A percentile compares a stretch with the other conserved stretches of the same genome.
Conservation (phyloP, 2,888 invertebrate genomes). For the Halocaridina rubra region DNA sequence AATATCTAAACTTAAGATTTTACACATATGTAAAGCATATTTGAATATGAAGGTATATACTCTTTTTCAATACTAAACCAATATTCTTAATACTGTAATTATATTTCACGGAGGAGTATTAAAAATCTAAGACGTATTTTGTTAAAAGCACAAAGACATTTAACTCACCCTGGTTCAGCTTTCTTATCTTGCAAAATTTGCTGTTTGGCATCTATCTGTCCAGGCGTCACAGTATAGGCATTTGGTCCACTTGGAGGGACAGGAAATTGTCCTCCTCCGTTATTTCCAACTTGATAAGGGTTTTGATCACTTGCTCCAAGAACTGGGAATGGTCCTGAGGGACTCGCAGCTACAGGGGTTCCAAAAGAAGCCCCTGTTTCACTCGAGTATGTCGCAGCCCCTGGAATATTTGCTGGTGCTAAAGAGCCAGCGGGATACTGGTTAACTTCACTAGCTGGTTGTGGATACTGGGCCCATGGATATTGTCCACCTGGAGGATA, state of each 20-base stretch:
- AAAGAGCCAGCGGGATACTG: constrained; percentile 24
- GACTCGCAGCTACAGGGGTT: constrained; percentile 15
- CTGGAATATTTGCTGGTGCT: neutral
- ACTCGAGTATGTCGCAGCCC: constrained; percentile 26
- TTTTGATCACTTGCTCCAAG: constrained; percentile 7
- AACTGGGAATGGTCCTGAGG: neutral
- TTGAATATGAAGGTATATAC: too few species aligned
- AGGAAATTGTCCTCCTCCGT: constrained; percentile 13
- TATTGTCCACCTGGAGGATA: constrained; percentile 44
- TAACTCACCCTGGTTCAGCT: constrained; percentile 56
- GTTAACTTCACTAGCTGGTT: constrained; percentile 31
- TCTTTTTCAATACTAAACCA: too few species aligned
- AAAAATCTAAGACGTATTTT: too few species aligned
- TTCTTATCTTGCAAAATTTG: constrained; percentile 26
- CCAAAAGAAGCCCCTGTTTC: constrained; percentile 18
- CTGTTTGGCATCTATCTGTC: constrained; percentile 21
- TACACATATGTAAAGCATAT: too few species aligned
- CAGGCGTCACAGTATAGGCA: neutral
- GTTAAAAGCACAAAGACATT: too few species aligned
- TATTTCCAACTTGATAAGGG: constrained; percentile 4
- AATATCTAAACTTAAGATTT: too few species aligned
- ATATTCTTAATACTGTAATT: too few species aligned
- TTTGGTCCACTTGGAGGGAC: constrained; percentile 8
- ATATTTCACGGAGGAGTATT: too few species aligned
- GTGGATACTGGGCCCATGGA: constrained; percentile 51